Evolutionary conservation across 2,888 invertebrate species (phyloP).

Genomic region (Idaea biselata): DNA sequence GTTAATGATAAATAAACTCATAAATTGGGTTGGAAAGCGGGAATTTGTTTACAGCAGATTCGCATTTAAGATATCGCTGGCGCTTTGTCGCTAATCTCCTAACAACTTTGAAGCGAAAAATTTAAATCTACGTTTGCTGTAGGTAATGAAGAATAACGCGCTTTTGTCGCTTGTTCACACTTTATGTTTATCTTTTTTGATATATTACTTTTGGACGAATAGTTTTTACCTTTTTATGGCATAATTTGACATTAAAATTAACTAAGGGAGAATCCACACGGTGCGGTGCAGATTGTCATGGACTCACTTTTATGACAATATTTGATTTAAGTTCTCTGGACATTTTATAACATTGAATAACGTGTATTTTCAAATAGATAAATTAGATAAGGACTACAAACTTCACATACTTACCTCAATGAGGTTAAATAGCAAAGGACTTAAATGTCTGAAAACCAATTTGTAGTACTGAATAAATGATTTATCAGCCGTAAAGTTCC

Average conservation of each 20-base stretch:
- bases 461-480: too few relatives aligned
- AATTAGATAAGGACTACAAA: too few relatives aligned
- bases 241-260: neutral
- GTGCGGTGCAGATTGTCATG: too few relatives aligned
- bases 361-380: too few relatives aligned
- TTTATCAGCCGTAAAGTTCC: too few relatives aligned
- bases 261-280: too few relatives aligned
- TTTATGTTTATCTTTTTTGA: conserved; percentile 33
- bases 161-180: conserved; percentile 33
- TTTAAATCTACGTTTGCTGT: conserved; percentile 63
- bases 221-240: conserved; percentile 3
- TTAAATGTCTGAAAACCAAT: too few relatives aligned
- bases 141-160: conserved; percentile 69
- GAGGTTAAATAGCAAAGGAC: too few relatives aligned
- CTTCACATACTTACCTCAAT: too few relatives aligned
- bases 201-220: conserved; percentile 20
- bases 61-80: conserved; percentile 77
- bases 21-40: conserved; percentile 70
- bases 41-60: conserved; percentile 80
- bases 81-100: conserved; percentile 79
- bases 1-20: conserved; percentile 82
- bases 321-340: too few relatives aligned
- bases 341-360: too few relatives aligned
- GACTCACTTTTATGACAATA: too few relatives aligned
- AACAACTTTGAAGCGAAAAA: conserved; percentile 77